Percentiles rank a stretch among this genome's conserved stretches.
Conservation (phyloP, 92 coral and sea anemone genomes). For the Hydrozoanthus gracilis region DNA sequence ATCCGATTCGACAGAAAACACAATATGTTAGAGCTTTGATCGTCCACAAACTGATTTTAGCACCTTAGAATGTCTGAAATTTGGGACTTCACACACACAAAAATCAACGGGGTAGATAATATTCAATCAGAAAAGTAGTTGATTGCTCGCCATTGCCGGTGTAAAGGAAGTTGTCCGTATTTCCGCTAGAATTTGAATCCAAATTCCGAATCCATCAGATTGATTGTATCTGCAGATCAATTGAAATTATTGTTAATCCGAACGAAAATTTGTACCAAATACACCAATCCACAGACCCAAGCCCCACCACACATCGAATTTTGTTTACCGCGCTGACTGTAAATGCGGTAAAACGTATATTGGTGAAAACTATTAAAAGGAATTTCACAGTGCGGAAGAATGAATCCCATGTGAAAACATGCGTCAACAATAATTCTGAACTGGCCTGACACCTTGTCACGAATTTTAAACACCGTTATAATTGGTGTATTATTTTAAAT, state of each 20-base stretch:
- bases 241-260: neutral
- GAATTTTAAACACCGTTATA: too few relatives aligned
- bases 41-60: too few relatives aligned
- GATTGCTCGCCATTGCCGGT: neutral
- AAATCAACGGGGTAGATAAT: neutral
- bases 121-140: neutral
- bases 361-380: too few relatives aligned
- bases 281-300: neutral
- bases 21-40: neutral
- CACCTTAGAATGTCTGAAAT: too few relatives aligned
- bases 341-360: too few relatives aligned
- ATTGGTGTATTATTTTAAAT: too few relatives aligned
- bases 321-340: too few relatives aligned
- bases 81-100: neutral
- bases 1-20: neutral
- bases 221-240: neutral
- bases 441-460: too few relatives aligned
- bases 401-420: too few relatives aligned
- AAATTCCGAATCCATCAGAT: constrained; percentile 11
- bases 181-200: constrained; percentile 22
- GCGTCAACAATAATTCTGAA: too few relatives aligned
- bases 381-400: too few relatives aligned
- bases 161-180: neutral
- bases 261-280: neutral
- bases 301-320: too few relatives aligned